phyloP scores from a whole-genome alignment of 2,888 invertebrate genomes.

The Ophion ellenae region DNA sequence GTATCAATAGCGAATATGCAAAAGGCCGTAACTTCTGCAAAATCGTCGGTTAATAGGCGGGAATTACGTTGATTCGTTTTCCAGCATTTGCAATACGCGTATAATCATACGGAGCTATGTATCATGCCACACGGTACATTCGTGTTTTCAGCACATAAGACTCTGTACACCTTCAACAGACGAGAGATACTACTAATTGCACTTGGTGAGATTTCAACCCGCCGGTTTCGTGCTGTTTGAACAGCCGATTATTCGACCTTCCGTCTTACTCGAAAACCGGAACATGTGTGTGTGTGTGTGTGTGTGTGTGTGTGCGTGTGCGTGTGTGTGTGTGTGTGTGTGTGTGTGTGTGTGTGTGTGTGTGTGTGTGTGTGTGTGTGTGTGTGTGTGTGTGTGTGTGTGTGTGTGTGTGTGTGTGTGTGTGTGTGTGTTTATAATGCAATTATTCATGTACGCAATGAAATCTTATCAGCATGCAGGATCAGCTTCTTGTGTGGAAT shows the following conservation, averaged over 20 bases:
- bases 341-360: too few species aligned
- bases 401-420: too few species aligned
- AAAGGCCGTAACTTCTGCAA: background rate
- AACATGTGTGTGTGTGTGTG: slow-evolving; percentile 30
- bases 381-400: too few species aligned
- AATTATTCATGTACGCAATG: slow-evolving; percentile 38
- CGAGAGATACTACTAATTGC: slow-evolving; percentile 54
- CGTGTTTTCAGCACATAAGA: slow-evolving; percentile 23
- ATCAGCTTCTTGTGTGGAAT: slow-evolving; percentile 21
- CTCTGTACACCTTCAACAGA: slow-evolving; percentile 18
- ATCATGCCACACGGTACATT: slow-evolving; percentile 5
- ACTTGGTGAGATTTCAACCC: slow-evolving; percentile 40
- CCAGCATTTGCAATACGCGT: background rate
- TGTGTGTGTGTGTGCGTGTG: too few species aligned
- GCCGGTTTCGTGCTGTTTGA: slow-evolving; percentile 25
- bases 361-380: too few species aligned
- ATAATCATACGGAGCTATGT: slow-evolving; percentile 16
- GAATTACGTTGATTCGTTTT: slow-evolving; percentile 5
- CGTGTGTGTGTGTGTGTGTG: too few species aligned
- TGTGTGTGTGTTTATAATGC: background rate
- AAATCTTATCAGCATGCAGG: slow-evolving; percentile 9
- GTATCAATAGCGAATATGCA: slow-evolving; percentile 7
- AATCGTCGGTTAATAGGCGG: background rate
- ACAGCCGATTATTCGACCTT: slow-evolving; percentile 59
- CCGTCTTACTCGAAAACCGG: slow-evolving; percentile 59